Evolutionary conservation across 2,888 invertebrate genomes (phyloP), one percentile per base, ranked within the genome.

Genomic region (Scrobipalpa atriplicella): DNA sequence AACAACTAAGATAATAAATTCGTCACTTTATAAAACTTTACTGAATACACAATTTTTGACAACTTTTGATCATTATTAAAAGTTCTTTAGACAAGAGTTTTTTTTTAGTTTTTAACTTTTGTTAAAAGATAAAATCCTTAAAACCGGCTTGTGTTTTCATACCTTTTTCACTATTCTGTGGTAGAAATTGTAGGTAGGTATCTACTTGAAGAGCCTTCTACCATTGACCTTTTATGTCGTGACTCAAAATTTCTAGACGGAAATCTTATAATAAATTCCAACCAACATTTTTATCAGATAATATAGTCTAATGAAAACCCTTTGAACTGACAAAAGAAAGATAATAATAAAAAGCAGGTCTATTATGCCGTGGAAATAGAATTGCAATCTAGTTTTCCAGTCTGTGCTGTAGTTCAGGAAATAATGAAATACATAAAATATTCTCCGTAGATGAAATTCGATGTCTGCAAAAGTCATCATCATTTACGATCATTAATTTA

Each of bases 201-300:
- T 73, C 74, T 69, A 75, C 73, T 71, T 75, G 77, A 83, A 81
- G 71, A 76, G 73, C 70, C 72, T 75, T 71, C 74, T 70, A 73
- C 72, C 72, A 72, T 76, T 74, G 73, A 74, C 73, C 71, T 72
- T 70, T 71, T 64, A 41, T 63, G 56, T 66, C 66, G 67, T 65
- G 67, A 65, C 69, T 71, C 68, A 65, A 63, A 72, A 73, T 75
- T 76, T 70, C 70, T 70, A 67, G 58, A 60, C 39, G 41, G 47
- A 38, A 18, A 13, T 19, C n/a, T 65, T 36, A 60, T 54, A 29
- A 11, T 65, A 19, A 10, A 56, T 62, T 21, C 6, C 18, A 29
- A 43, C 29, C 19, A 19, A 52, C 19, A 10, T 52, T 52, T 52
- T 52, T 21, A 21, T 19, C 52, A 10, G 19, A 52, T 52, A 18